Percentiles rank a stretch among this genome's conserved stretches.
Evolutionary conservation across 2,113 vertebrate genomes (phyloP).

Genomic region (Orycteropus afer): DNA sequence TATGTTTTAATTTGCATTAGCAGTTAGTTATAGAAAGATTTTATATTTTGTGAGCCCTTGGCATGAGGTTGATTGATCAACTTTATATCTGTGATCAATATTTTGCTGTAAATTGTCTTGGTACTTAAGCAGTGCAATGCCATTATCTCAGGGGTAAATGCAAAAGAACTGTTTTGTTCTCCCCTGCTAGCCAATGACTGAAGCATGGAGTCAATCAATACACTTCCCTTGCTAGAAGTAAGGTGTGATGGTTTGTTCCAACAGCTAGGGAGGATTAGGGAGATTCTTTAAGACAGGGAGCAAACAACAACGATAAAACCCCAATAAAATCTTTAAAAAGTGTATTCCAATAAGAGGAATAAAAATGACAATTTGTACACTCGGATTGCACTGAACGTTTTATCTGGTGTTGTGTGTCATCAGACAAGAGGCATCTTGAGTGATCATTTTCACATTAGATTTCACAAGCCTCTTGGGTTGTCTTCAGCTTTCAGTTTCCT

Average conservation of each 20-base stretch:
- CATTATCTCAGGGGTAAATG: conserved; percentile 68
- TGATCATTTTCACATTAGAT: conserved; percentile 87
- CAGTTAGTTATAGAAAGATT: conserved; percentile 73
- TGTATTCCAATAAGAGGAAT: conserved; percentile 85
- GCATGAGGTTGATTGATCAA: conserved; percentile 60
- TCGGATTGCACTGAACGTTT: conserved; percentile 92
- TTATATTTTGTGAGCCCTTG: conserved; percentile 60
- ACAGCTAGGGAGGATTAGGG: not conserved
- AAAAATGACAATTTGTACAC: conserved; percentile 91
- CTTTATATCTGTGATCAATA: conserved; percentile 53
- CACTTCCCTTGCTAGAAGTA: conserved; percentile 60
- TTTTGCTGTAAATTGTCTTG: conserved; percentile 63
- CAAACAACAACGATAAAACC: conserved; percentile 83
- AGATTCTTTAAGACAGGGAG: conserved; percentile 66
- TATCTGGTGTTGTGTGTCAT: conserved; percentile 92
- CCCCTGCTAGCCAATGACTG: conserved; percentile 58
- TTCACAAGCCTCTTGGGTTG: conserved; percentile 83
- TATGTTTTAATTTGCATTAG: conserved; percentile 72
- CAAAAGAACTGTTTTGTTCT: conserved; percentile 70
- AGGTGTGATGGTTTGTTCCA: conserved; percentile 19
- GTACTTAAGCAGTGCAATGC: conserved; percentile 59
- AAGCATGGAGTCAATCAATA: conserved; percentile 57
- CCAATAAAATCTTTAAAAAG: conserved; percentile 81
- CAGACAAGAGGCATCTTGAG: conserved; percentile 89
- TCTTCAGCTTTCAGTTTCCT: conserved; percentile 99